Base-by-base conservation (phyloP, 2,888 invertebrate species). In the Stegophylla sp. region DNA sequence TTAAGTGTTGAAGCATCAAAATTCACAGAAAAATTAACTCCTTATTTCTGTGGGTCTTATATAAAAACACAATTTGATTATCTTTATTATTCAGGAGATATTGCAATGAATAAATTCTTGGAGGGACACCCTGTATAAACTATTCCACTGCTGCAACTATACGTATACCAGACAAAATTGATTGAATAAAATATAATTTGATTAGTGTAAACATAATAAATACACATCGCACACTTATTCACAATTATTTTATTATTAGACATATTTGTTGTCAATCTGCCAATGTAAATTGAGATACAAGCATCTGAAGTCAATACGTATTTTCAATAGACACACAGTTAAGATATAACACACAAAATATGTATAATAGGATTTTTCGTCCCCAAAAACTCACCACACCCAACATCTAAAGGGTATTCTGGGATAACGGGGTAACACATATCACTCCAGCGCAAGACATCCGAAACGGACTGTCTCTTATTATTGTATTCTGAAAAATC, bases 401-500 rank as follows among this genome's bases (percentile, higher is more conserved):
- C 69, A 56, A 69, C 45, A 45, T 79, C 61, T 69, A 79, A 45
- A 61, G 79, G 69, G 69, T 71, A 61, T 71, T 79, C 79, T 71
- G 61, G 69, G 69, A 79, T 79, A 79, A 61, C 69, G 34, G 79
- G 79, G n/a, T 48, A 79, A 79, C 61, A 79, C 51, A 79, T 17
- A 79, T 79, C 59, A 71, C 23, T 71, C 79, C 69, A 79, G 61
- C 15, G 61, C 48, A 79, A 71, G 17, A 79, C 61, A 34, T 63
- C 63, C 61, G 13, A 71, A 23, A 79, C 23, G 48, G 79, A 79
- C 4, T 51, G 69, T 71, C 69, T 79, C 20, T 69, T 76, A 74
- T 72, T 73, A 56, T 74, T 61, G 79, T 51, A 51, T 45, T 79
- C 79, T 79, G 79, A 79, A 79, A 79, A 79, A 79, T 71, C 79